Evolutionary conservation across 2,888 invertebrate genomes (phyloP).

Genomic region (Gonocerus acuteangulatus): DNA sequence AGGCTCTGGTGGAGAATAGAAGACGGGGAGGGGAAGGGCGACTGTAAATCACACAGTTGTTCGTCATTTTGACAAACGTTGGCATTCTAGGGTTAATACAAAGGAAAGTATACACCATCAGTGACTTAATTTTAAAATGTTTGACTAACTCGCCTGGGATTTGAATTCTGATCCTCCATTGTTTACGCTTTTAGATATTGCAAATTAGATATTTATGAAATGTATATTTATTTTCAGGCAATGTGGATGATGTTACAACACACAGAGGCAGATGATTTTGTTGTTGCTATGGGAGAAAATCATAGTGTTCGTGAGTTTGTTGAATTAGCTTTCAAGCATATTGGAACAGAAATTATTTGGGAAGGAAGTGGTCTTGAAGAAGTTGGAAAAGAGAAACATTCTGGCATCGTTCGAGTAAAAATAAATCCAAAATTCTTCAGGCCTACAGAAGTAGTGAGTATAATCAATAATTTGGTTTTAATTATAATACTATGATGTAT

Average conservation of each 20-base stretch:
- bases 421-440: slow-evolving; percentile 92
- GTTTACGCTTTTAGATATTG: no score
- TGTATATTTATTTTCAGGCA: slow-evolving; percentile 52
- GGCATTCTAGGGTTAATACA: no score
- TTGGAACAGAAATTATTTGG: slow-evolving; percentile 78
- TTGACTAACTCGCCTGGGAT: no score
- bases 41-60: no score
- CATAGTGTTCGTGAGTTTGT: slow-evolving; percentile 97
- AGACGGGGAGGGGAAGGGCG: no score
- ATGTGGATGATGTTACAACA: slow-evolving; percentile 99
- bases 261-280: slow-evolving; percentile 85
- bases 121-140: no score
- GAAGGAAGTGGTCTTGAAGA: slow-evolving; percentile 77
- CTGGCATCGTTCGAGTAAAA: slow-evolving; percentile 68
- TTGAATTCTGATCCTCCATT: no score
- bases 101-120: no score
- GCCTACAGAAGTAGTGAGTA: slow-evolving; percentile 89
- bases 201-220: no score
- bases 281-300: slow-evolving; percentile 90
- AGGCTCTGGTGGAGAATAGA: no score
- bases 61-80: no score
- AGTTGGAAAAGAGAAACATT: slow-evolving; percentile 61
- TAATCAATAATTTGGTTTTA: no score
- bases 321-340: slow-evolving; percentile 76
- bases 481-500: not conserved